A percentile compares a stretch with the other conserved stretches of the same genome.
Conservation (phyloP, 2,113 vertebrate species). For the Hippoglossus stenolepis region DNA sequence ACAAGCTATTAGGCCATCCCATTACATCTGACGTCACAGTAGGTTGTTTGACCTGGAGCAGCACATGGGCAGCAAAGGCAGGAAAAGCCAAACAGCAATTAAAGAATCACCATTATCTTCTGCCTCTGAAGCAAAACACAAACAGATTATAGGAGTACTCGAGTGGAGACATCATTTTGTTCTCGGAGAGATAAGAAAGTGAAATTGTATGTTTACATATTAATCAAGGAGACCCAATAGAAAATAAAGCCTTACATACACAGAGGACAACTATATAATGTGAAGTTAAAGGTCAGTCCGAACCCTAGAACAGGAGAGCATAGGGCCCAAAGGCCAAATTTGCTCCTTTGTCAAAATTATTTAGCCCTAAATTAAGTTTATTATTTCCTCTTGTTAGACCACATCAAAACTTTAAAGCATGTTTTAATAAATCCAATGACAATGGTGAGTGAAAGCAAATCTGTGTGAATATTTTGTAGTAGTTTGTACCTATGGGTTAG, state of each 20-base stretch:
- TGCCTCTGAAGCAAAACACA: conserved; percentile 41
- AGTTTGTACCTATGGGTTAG: background rate
- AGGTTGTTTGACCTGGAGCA: conserved; percentile 43
- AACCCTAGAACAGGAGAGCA: background rate
- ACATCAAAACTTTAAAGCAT: background rate
- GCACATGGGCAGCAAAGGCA: conserved; percentile 38
- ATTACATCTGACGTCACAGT: conserved; percentile 48
- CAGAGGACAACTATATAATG: conserved; percentile 28
- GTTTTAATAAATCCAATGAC: no score
- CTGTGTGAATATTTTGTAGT: background rate
- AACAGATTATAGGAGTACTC: conserved; percentile 33
- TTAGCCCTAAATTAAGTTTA: background rate
- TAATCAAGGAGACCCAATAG: conserved; percentile 30
- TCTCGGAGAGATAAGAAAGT: conserved; percentile 39
- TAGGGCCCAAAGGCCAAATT: no score
- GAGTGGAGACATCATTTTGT: conserved; percentile 34
- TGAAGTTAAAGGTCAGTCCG: conserved; percentile 46
- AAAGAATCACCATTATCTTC: conserved; percentile 27
- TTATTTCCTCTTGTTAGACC: background rate
- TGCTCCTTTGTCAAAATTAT: no score
- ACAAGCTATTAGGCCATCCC: conserved; percentile 53
- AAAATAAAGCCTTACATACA: conserved; percentile 32
- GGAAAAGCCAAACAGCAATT: conserved; percentile 24
- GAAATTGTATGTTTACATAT: conserved; percentile 31
- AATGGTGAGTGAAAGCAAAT: no score